Evolutionary conservation across 2,113 vertebrate species (phyloP).

Genomic region (Lophochroa leadbeateri): DNA sequence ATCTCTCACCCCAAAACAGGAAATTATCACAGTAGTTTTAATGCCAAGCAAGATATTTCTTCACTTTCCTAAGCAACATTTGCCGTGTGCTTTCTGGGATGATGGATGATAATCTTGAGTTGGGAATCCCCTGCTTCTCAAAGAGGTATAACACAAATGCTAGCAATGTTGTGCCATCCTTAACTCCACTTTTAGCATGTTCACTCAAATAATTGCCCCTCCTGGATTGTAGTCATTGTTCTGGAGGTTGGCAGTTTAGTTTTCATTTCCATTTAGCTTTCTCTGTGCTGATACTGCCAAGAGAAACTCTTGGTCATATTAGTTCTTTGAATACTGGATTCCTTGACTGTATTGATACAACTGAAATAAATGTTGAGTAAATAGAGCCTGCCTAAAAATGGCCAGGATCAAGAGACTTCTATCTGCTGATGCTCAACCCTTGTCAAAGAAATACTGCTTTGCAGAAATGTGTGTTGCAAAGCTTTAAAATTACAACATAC

Average conservation of each 20-base stretch:
- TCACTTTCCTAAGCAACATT: neutral
- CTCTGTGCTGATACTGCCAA: neutral
- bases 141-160: neutral
- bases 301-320: fast-evolving
- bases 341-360: neutral
- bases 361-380: neutral
- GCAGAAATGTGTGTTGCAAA: neutral
- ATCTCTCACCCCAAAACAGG: neutral
- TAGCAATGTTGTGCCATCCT: neutral
- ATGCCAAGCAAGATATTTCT: neutral
- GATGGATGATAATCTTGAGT: neutral
- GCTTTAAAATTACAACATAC: neutral
- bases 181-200: neutral
- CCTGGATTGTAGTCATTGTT: neutral
- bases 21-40: neutral
- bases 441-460: neutral
- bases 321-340: neutral
- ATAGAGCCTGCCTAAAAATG: neutral
- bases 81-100: neutral
- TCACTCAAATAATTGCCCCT: neutral
- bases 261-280: neutral
- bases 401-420: neutral
- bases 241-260: neutral
- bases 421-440: neutral
- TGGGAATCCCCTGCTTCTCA: neutral